Conservation (phyloP, 2,113 vertebrate species). For the Melanotaenia duboulayi region DNA sequence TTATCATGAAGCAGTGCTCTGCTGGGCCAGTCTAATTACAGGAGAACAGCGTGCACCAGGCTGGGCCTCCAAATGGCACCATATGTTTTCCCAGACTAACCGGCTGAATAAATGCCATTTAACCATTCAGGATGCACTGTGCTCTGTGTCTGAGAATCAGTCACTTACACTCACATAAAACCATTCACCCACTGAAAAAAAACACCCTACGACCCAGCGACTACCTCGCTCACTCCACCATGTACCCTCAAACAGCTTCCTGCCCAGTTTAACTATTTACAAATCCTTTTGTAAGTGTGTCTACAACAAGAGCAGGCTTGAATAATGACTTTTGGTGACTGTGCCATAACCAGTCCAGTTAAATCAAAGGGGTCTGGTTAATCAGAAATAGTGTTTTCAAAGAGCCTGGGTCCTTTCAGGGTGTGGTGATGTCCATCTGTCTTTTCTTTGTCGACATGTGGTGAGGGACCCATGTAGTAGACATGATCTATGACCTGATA, state of each 20-base stretch:
- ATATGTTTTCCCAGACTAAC: conserved; percentile 94
- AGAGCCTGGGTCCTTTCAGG: conserved; percentile 23
- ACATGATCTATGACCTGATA: conserved; percentile 17
- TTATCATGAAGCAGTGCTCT: conserved; percentile 78
- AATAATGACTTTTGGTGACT: conserved; percentile 32
- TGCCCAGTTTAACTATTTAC: conserved; percentile 76
- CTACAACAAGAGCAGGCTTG: conserved; percentile 32
- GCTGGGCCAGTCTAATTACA: conserved; percentile 94
- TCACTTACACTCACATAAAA: conserved; percentile 79
- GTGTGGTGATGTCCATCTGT: conserved; percentile 38
- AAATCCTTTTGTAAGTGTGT: conserved; percentile 44
- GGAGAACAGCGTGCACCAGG: conserved; percentile 92
- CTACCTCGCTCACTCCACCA: conserved; percentile 50
- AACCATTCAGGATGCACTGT: conserved; percentile 82
- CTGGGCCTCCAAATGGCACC: conserved; percentile 94
- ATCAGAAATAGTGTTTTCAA: conserved; percentile 57
- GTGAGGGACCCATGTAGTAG: conserved; percentile 15
- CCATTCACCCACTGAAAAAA: conserved; percentile 59
- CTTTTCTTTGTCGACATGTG: conserved; percentile 23
- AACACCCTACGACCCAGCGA: conserved; percentile 56
- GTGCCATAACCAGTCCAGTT: conserved; percentile 37
- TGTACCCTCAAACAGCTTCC: conserved; percentile 60
- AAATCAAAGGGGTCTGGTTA: conserved; percentile 57
- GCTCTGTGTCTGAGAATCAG: conserved; percentile 79
- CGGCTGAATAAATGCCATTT: conserved; percentile 85